Conservation (phyloP, 2,113 vertebrate species). For the Noctilio leporinus region DNA sequence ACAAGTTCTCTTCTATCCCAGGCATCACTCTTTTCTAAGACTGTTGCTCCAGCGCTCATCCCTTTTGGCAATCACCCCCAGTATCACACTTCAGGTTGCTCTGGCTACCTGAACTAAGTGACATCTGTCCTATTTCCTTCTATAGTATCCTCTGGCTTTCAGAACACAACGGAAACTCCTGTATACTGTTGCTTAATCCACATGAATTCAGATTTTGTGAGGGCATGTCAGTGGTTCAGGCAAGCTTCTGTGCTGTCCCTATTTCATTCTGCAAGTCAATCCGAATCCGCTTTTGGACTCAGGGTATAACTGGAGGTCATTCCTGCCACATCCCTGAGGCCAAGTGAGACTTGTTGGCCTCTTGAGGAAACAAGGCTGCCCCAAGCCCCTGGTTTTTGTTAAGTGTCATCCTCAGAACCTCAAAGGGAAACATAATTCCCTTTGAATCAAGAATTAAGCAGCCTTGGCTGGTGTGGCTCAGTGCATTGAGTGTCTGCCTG, state of each 20-base stretch:
- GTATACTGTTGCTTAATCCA: background rate
- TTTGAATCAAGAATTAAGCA: slow-evolving; percentile 4
- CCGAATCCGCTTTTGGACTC: background rate
- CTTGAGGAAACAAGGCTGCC: background rate
- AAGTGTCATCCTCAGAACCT: background rate
- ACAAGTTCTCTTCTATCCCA: background rate
- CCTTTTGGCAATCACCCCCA: background rate
- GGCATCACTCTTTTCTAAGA: background rate
- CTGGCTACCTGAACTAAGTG: background rate
- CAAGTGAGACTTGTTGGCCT: background rate
- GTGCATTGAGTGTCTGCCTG: too few species aligned
- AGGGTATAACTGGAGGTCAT: background rate
- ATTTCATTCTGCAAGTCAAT: background rate
- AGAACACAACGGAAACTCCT: background rate
- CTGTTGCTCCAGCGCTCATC: background rate
- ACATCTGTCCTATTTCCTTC: background rate
- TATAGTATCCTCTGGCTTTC: background rate
- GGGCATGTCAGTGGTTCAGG: background rate
- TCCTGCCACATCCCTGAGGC: background rate
- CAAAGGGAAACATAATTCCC: background rate
- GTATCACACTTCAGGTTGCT: background rate
- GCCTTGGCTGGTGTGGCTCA: too few species aligned
- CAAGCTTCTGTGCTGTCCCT: background rate
- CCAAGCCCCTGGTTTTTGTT: background rate
- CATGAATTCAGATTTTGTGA: background rate